Base-by-base conservation (phyloP, 2,888 invertebrate genomes). In the Belgica antarctica region DNA sequence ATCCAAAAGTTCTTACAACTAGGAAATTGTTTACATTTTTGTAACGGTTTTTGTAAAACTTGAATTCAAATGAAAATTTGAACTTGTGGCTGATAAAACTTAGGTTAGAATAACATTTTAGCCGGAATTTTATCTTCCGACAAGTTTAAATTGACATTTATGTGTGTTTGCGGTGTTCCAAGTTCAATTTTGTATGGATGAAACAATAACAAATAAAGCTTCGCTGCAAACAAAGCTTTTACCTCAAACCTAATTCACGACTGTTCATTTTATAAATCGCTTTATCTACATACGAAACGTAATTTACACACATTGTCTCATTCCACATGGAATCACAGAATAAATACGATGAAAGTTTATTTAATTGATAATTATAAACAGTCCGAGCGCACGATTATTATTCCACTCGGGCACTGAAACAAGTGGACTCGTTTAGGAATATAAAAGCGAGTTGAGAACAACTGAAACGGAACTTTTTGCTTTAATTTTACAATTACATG, bases 321-420 rank as follows among this genome's bases (percentile, higher is more conserved):
- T 19, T 59, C 27, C 25, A 1, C 25, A 19, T 25, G 4, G 8
- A 2, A 24, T 22, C 25, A 59, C 25, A 25, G 34, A 62, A 62
- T 28, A 59, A 59, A 19, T 27, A 62, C 62, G 31, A 62, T 34
- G 27, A 34, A 61, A 62, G 34, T 62, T 62, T 28, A 62, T 62
- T 62, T 62, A 62, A 62, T 62, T 62, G 62, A 62, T 19, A 62
- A 24, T 19, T 62, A 62, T 34, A 62, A 62, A 34, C 34, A n/a
- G 22, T 25, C 17, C 24, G 15, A 59, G 27, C 27, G 57, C 3
- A 15, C 46, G 57, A 4, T 57, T 41, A 15, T 46, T 36, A 19
- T 31, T 66, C 28, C 12, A 52, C 52, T 52, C 52, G 22, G n/a
- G n/a, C n/a, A n/a, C n/a, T n/a, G n/a, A n/a, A n/a, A n/a, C n/a